These are phyloP conservation scores for Rutpela maculata DNA, from an alignment of 2,888 invertebrate species.

Conservation along the genomic window DNA sequence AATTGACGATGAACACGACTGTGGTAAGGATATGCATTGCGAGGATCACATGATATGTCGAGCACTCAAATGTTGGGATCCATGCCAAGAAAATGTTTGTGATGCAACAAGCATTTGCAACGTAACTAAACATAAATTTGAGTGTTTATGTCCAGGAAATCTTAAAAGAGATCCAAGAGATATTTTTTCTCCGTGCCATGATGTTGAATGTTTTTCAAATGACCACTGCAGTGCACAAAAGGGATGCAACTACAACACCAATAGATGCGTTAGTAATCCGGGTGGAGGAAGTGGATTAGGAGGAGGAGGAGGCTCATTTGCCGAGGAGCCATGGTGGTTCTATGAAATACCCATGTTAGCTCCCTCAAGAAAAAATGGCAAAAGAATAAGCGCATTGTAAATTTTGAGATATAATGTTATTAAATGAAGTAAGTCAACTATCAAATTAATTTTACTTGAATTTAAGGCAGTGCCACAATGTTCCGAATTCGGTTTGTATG, in stretches of 20 bases:
- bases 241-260: neutral
- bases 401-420: neutral
- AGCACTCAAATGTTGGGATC: constrained; percentile 46
- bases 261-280: constrained; percentile 16
- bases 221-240: constrained; percentile 29
- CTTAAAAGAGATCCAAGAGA: constrained; percentile 38
- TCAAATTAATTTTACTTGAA: neutral
- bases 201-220: constrained; percentile 44
- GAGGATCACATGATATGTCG: constrained; percentile 33
- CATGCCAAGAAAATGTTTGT: constrained; percentile 45
- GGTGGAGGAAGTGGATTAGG: too few species aligned
- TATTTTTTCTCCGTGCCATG: constrained; percentile 37
- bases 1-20: neutral
- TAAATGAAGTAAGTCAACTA: neutral
- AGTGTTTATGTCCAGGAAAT: constrained; percentile 39
- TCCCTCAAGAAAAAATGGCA: constrained; percentile 18
- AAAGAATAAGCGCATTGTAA: neutral
- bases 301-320: neutral
- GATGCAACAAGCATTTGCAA: constrained; percentile 43
- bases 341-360: constrained; percentile 41
- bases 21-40: constrained; percentile 42
- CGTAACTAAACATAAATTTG: constrained; percentile 34
- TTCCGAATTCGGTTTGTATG: too few species aligned
- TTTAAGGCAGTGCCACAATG: neutral
- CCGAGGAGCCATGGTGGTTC: constrained; percentile 48